phyloP scores from a whole-genome alignment of 2,797 vertebrate genomes.

The Apogon talboti region DNA sequence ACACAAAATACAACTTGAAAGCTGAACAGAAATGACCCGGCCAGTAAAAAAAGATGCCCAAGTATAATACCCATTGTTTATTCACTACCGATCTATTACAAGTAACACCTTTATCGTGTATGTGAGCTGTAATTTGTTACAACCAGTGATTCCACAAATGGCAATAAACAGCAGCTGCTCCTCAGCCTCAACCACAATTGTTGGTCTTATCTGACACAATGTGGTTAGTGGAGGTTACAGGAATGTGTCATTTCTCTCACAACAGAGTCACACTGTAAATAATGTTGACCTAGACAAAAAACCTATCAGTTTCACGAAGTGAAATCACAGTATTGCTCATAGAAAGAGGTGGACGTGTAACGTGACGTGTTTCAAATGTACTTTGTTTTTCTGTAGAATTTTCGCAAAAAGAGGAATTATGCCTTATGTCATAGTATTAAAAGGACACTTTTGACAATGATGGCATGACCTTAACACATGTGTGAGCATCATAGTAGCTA shows the following conservation, averaged over 20 bases:
- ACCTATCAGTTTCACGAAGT: too few species aligned
- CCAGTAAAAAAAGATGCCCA: conserved; percentile 1
- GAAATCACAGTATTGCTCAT: not conserved
- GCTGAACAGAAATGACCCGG: not conserved
- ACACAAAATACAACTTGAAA: not conserved
- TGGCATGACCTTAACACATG: not conserved
- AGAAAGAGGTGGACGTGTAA: not conserved
- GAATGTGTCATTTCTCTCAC: conserved; percentile 19
- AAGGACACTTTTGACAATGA: not conserved
- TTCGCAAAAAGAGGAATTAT: not conserved
- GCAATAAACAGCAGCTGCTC: conserved; percentile 1
- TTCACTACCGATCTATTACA: not conserved
- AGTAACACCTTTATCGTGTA: not conserved
- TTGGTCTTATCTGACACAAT: conserved; percentile 15
- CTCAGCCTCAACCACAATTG: conserved; percentile 9
- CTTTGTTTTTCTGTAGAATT: not conserved
- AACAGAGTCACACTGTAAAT: conserved; percentile 15
- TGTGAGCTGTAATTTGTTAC: not conserved
- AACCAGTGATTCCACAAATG: not conserved
- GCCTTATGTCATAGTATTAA: too few species aligned
- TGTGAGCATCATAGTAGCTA: not conserved
- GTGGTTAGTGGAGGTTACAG: conserved; percentile 6
- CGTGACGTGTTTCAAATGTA: not conserved
- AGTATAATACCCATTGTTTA: not conserved
- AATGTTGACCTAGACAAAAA: not conserved